Evolutionary conservation across 2,888 invertebrate species (phyloP).

Genomic region (Globia sparganii): DNA sequence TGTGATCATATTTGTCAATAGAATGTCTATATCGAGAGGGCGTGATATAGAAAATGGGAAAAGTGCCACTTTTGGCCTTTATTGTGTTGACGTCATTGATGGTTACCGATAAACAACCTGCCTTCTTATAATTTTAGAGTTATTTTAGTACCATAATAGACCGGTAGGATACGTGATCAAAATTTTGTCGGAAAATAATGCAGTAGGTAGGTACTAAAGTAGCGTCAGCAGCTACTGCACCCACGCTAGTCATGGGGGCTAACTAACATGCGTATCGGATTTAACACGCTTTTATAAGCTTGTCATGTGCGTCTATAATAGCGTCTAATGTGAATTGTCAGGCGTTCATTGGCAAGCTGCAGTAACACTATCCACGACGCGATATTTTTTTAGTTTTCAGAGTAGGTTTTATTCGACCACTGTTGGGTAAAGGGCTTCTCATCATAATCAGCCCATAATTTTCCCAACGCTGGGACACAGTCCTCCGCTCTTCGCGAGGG

Average conservation of each 20-base stretch:
- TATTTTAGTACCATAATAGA: constrained; percentile 14
- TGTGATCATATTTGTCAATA: constrained; percentile 67
- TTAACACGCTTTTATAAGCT: constrained; percentile 51
- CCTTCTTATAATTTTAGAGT: neutral
- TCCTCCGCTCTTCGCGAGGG: neutral
- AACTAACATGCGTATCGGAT: constrained; percentile 35
- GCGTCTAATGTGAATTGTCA: constrained; percentile 4
- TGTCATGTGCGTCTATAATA: constrained; percentile 17
- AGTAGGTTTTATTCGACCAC: neutral
- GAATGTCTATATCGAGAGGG: constrained; percentile 64
- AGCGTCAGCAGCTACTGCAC: constrained; percentile 12
- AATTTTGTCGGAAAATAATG: constrained; percentile 4
- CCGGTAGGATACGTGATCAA: neutral
- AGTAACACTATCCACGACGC: neutral
- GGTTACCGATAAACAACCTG: constrained; percentile 26
- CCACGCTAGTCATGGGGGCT: constrained; percentile 17
- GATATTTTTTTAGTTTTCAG: neutral
- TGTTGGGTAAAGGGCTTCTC: neutral
- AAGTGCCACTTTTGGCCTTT: constrained; percentile 49
- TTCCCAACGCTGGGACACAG: neutral
- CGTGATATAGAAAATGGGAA: constrained; percentile 54
- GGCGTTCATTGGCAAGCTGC: constrained; percentile 8
- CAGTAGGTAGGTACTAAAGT: neutral
- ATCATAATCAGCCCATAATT: neutral
- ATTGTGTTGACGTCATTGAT: constrained; percentile 33